Evolutionary conservation across 2,113 vertebrate species (phyloP).

Genomic region (Lepus timidus): DNA sequence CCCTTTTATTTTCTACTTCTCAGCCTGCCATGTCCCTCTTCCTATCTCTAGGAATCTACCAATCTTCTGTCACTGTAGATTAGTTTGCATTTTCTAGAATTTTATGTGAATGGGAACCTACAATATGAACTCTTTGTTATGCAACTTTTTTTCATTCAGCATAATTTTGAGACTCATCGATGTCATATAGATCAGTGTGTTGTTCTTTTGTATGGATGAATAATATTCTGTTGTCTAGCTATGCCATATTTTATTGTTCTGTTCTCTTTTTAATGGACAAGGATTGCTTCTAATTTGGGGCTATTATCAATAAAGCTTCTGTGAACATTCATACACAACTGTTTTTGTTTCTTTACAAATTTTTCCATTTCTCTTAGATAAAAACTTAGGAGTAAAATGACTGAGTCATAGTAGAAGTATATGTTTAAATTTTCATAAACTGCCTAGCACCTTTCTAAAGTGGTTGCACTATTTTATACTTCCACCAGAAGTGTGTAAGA

Average conservation of each 20-base stretch:
- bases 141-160: slow-evolving; percentile 39
- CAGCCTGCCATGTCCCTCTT: not conserved
- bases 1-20: not conserved
- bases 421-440: slow-evolving; percentile 32
- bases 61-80: not conserved
- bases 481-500: not conserved
- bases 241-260: not conserved
- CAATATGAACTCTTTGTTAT: not conserved
- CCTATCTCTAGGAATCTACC: not conserved
- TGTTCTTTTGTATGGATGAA: not conserved
- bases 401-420: not conserved
- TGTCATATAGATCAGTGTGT: not conserved
- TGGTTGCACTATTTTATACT: not conserved
- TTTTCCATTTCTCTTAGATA: slow-evolving; percentile 13
- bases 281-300: not conserved
- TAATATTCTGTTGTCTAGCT: not conserved
- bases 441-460: slow-evolving; percentile 8
- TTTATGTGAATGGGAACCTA: not conserved
- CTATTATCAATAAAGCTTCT: slow-evolving; percentile 14
- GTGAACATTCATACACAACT: not conserved
- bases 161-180: slow-evolving; percentile 32
- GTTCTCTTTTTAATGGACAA: not conserved
- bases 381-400: not conserved
- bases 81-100: not conserved
- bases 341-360: not conserved